Evolutionary conservation across 2,113 vertebrate genomes (phyloP).

Genomic region (Xiphophorus maculatus): DNA sequence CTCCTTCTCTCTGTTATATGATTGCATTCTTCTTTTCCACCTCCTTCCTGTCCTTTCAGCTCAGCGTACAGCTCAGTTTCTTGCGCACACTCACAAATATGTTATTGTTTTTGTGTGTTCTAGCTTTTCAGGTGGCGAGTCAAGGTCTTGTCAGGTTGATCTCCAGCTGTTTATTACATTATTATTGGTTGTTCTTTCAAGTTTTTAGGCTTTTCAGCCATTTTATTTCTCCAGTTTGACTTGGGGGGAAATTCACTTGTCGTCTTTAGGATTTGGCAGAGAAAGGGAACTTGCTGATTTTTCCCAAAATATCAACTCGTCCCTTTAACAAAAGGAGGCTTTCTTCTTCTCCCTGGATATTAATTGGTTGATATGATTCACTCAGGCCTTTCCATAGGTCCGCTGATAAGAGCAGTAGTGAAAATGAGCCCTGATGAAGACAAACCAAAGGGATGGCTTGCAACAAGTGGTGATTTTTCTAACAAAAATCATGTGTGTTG

Average conservation of each 20-base stretch:
- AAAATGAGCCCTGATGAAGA: not conserved
- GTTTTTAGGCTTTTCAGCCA: not conserved
- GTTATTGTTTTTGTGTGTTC: slow-evolving; percentile 9
- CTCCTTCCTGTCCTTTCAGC: slow-evolving; percentile 13
- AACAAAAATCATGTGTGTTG: slow-evolving; percentile 54
- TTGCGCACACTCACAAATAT: not conserved
- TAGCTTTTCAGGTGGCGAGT: slow-evolving; percentile 5
- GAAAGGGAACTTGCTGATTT: not conserved
- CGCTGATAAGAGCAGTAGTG: slow-evolving; percentile 28
- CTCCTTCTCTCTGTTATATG: slow-evolving; percentile 72
- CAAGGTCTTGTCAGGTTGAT: slow-evolving; percentile 27
- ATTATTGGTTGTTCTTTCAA: not conserved
- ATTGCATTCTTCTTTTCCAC: slow-evolving; percentile 63
- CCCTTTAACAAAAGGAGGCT: not conserved
- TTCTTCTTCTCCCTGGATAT: slow-evolving; percentile 75
- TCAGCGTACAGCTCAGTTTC: slow-evolving; percentile 36
- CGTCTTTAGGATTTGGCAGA: not conserved
- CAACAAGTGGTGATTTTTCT: slow-evolving; percentile 42
- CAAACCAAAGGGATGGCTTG: slow-evolving; percentile 13
- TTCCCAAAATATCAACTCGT: not conserved
- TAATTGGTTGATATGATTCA: slow-evolving; percentile 81
- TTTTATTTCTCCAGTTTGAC: not conserved
- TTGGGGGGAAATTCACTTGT: not conserved
- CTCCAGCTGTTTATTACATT: not conserved
- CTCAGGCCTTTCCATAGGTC: slow-evolving; percentile 64